These are phyloP conservation scores for Equus przewalskii DNA, from an alignment of 2,113 vertebrate species.

Conservation along the genomic window DNA sequence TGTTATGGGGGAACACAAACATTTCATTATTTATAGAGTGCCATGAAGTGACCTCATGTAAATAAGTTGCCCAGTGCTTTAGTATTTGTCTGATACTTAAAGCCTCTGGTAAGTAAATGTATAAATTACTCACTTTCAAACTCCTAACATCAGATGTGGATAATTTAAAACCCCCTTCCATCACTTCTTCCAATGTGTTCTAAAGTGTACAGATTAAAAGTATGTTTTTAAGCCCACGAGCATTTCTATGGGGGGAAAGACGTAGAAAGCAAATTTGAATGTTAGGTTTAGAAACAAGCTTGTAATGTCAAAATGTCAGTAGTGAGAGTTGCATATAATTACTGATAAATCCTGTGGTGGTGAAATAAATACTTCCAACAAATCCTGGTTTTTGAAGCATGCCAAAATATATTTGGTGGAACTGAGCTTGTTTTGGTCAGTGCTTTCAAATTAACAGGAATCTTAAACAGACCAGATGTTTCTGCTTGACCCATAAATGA, in stretches of 20 bases:
- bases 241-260: background rate
- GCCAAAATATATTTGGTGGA: slow-evolving; percentile 70
- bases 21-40: slow-evolving; percentile 40
- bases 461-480: slow-evolving; percentile 71
- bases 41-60: slow-evolving; percentile 5
- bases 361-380: slow-evolving; percentile 56
- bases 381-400: slow-evolving; percentile 21
- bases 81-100: background rate
- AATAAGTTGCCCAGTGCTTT: slow-evolving; percentile 6
- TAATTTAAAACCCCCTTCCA: background rate
- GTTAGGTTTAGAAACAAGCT: slow-evolving; percentile 43
- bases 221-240: background rate
- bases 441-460: slow-evolving; percentile 71
- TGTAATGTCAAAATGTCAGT: slow-evolving; percentile 44
- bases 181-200: background rate
- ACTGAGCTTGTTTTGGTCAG: slow-evolving; percentile 75
- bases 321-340: slow-evolving; percentile 25
- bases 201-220: slow-evolving; percentile 37
- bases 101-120: background rate
- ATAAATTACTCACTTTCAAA: slow-evolving; percentile 7
- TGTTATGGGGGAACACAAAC: background rate
- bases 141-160: background rate
- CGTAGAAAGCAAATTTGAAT: slow-evolving; percentile 28
- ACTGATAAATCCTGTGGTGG: slow-evolving; percentile 33
- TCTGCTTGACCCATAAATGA: slow-evolving; percentile 57